Evolutionary conservation across 2,797 vertebrate genomes (phyloP).

Genomic region (Perodicticus potto): DNA sequence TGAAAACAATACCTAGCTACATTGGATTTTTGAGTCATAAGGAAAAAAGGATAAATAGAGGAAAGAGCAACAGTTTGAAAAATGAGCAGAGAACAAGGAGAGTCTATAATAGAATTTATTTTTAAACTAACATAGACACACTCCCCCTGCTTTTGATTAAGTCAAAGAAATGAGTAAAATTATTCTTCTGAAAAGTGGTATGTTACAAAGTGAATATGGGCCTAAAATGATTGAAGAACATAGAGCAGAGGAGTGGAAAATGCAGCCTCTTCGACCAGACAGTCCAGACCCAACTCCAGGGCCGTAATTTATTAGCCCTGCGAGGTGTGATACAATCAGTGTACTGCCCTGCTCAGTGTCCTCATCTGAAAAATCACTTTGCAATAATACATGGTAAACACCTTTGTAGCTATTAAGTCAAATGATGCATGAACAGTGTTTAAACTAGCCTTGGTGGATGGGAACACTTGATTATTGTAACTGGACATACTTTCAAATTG

Average conservation of each 20-base stretch:
- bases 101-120: conserved; percentile 25
- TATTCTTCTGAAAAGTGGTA: background rate
- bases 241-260: background rate
- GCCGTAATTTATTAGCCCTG: no score
- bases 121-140: background rate
- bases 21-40: background rate
- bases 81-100: background rate
- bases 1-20: background rate
- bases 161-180: background rate
- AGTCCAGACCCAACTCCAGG: background rate
- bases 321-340: background rate
- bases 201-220: background rate
- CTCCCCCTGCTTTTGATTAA: background rate
- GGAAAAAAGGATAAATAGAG: background rate
- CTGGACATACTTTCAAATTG: background rate
- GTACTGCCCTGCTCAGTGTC: background rate
- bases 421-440: background rate
- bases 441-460: background rate
- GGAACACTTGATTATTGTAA: background rate
- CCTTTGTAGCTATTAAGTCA: background rate
- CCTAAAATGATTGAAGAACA: background rate
- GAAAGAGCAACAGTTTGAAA: background rate
- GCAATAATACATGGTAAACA: background rate
- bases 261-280: background rate
- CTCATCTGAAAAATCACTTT: background rate